Percentiles rank a stretch among this genome's conserved stretches.
Conservation (phyloP, 2,113 vertebrate genomes). For the Campylomormyrus tamandua region DNA sequence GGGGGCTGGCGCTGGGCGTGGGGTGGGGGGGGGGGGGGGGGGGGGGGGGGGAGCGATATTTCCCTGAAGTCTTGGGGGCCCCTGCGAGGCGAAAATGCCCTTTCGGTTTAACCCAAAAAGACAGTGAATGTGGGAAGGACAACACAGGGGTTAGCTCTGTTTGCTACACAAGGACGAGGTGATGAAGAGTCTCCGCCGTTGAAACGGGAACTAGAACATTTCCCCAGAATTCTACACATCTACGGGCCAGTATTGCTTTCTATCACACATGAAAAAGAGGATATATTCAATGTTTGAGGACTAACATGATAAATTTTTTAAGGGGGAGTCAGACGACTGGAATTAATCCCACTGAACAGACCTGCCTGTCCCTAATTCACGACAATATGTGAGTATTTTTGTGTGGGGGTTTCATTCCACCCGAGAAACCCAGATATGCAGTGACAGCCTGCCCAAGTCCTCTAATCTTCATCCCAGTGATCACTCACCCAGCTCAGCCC, state of each 20-base stretch:
- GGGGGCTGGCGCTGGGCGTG: too few relatives aligned
- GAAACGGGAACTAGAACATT: neutral
- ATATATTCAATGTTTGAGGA: neutral
- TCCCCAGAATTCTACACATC: neutral
- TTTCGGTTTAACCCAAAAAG: neutral
- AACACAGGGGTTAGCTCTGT: neutral
- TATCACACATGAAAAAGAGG: neutral
- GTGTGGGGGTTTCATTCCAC: neutral
- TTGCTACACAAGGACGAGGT: neutral
- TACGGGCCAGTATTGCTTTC: neutral
- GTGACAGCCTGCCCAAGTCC: neutral
- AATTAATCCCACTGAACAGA: neutral
- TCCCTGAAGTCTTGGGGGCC: too few relatives aligned
- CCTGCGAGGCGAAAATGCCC: neutral
- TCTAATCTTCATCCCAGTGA: neutral
- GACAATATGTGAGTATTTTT: neutral
- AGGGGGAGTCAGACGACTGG: neutral
- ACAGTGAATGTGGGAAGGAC: neutral
- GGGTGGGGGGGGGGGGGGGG: too few relatives aligned
- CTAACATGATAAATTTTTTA: neutral
- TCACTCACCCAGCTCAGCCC: neutral
- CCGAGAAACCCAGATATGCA: neutral
- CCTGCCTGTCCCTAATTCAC: neutral
- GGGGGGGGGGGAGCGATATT: too few relatives aligned
- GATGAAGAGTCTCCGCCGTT: neutral